A percentile compares a stretch with the other conserved stretches of the same genome.
Evolutionary conservation across 64 coral and sea anemone genomes (phyloP).

Genomic region (Actinia equina): DNA sequence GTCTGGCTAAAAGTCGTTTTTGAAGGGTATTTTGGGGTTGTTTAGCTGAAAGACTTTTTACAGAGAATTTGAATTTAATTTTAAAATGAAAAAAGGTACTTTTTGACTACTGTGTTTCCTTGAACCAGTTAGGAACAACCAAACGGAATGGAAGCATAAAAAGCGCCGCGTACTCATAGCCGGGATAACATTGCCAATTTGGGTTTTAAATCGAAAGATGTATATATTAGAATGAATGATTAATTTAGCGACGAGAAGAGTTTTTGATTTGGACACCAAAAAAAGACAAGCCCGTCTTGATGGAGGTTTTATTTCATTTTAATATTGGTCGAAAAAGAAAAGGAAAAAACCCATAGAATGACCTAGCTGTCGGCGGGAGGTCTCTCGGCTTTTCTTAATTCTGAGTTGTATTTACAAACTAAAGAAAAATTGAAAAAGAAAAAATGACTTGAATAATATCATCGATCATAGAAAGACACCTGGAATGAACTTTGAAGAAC

Average conservation of each 20-base stretch:
- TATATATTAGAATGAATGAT: not conserved
- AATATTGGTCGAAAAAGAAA: not conserved
- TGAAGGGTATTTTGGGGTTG: not conserved
- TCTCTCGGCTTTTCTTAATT: not conserved
- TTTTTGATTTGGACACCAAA: not conserved
- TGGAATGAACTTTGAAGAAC: not conserved
- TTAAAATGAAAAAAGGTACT: no score
- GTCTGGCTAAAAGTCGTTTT: not conserved
- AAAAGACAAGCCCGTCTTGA: not conserved
- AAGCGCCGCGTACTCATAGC: no score
- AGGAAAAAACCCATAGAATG: not conserved
- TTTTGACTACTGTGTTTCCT: not conserved
- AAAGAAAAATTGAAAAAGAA: not conserved
- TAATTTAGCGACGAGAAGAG: not conserved
- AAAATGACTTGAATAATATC: conserved; percentile 2
- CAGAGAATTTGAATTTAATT: not conserved
- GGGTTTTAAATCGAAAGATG: no score
- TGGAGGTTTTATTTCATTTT: not conserved
- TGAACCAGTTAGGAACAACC: no score
- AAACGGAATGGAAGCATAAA: not conserved
- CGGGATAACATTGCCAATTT: not conserved
- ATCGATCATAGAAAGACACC: not conserved
- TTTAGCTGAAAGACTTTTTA: not conserved
- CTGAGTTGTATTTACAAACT: not conserved
- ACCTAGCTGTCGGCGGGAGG: not conserved